These are phyloP conservation scores for Pyrgilauda ruficollis DNA, from an alignment of 2,113 vertebrate genomes.

Conservation along the genomic window DNA sequence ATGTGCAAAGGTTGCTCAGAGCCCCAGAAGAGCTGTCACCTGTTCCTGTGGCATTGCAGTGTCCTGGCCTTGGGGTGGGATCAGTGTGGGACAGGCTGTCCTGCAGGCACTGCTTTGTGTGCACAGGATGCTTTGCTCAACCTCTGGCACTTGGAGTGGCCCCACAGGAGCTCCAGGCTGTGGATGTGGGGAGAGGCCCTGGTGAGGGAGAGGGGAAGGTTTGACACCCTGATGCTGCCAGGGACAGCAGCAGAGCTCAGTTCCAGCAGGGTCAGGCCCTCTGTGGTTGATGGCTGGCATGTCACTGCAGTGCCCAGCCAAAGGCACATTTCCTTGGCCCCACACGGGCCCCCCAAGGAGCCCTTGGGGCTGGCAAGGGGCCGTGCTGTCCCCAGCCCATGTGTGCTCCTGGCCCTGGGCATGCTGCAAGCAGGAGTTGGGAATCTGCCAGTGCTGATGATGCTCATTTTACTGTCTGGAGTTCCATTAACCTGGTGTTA, in stretches of 20 bases:
- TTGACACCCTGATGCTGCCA: background rate
- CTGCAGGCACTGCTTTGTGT: rapidly evolving
- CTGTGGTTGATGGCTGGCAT: background rate
- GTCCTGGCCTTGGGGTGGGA: rapidly evolving
- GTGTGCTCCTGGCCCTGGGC: background rate
- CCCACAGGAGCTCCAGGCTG: background rate
- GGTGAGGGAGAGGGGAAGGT: background rate
- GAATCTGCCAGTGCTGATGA: background rate
- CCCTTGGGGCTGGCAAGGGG: background rate
- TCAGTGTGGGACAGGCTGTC: background rate
- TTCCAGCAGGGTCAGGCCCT: background rate
- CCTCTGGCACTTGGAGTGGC: background rate
- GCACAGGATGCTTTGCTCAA: background rate
- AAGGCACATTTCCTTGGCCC: background rate
- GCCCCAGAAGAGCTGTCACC: background rate
- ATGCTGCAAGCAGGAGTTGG: background rate
- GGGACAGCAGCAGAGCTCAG: background rate
- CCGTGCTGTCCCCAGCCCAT: background rate
- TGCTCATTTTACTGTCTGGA: background rate
- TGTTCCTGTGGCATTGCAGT: background rate
- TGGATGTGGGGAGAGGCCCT: background rate
- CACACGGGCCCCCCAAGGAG: background rate
- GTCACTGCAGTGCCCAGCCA: background rate
- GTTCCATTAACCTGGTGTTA: background rate
- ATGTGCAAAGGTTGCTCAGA: background rate